These are phyloP conservation scores for Tolypeutes matacus DNA, from an alignment of 2,797 vertebrate genomes.

Conservation along the genomic window DNA sequence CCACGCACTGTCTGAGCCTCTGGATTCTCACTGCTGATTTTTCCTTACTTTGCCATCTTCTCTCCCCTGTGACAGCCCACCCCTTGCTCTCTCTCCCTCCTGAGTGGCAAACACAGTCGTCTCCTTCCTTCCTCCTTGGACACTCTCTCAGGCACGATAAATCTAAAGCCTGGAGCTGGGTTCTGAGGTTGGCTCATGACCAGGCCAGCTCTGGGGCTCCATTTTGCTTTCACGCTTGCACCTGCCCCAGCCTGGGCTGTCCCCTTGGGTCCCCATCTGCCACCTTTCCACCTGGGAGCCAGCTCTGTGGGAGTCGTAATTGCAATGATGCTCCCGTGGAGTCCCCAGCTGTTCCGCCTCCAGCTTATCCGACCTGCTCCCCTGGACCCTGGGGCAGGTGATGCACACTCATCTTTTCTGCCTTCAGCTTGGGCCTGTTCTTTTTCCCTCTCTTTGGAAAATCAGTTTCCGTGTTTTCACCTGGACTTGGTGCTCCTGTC, in stretches of 20 bases:
- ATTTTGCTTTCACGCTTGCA: fast-evolving
- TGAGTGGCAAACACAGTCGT: not conserved
- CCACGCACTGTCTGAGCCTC: not conserved
- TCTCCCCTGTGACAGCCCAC: not conserved
- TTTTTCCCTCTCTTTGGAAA: not conserved
- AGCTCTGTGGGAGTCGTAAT: not conserved
- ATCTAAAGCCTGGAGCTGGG: not conserved
- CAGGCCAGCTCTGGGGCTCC: fast-evolving
- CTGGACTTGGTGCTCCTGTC: not conserved
- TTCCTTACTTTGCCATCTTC: not conserved
- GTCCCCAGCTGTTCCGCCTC: not conserved
- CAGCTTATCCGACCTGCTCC: not conserved
- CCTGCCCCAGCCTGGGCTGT: not conserved
- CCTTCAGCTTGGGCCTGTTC: too few relatives aligned
- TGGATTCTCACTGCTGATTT: not conserved
- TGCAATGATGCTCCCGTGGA: not conserved
- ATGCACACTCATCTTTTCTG: fast-evolving
- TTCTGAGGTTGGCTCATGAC: not conserved
- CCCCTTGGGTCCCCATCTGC: not conserved
- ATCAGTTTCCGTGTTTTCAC: not conserved
- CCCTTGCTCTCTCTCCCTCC: not conserved
- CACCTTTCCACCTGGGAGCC: fast-evolving
- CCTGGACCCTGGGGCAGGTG: not conserved
- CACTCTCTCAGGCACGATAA: not conserved
- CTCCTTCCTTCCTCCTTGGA: not conserved